These are phyloP conservation scores for Autographa pulchrina DNA, from an alignment of 2,888 invertebrate genomes.

Conservation along the genomic window DNA sequence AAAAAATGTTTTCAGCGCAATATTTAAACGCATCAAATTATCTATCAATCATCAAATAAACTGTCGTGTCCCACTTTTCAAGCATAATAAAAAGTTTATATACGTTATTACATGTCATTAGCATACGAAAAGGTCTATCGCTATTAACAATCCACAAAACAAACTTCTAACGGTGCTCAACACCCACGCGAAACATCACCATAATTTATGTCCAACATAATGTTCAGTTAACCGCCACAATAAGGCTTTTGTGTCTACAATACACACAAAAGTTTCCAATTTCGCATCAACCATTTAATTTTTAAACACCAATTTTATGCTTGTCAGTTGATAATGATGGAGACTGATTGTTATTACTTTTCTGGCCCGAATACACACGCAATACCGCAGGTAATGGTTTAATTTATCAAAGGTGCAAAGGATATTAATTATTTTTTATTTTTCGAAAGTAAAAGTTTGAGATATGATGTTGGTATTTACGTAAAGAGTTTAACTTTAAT, in stretches of 20 bases:
- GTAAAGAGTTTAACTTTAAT: background rate
- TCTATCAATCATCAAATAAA: background rate
- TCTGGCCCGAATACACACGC: constrained; percentile 48
- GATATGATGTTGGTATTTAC: background rate
- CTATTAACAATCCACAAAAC: constrained; percentile 45
- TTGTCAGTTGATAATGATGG: constrained; percentile 62
- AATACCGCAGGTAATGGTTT: constrained; percentile 52
- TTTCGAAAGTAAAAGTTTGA: constrained; percentile 11
- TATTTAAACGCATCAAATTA: too few relatives aligned
- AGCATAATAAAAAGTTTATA: constrained; percentile 26
- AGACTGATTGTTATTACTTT: constrained; percentile 52
- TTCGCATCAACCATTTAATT: constrained; percentile 58
- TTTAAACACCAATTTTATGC: constrained; percentile 66
- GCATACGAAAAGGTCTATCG: constrained; percentile 47
- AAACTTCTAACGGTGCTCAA: constrained; percentile 39
- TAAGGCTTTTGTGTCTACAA: constrained; percentile 50
- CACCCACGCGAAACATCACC: constrained; percentile 47
- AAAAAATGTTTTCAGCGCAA: too few relatives aligned
- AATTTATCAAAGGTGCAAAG: constrained; percentile 47
- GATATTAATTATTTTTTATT: constrained; percentile 20
- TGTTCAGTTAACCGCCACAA: constrained; percentile 53
- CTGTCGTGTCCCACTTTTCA: background rate
- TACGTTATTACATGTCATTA: constrained; percentile 49
- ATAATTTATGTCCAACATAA: constrained; percentile 46
- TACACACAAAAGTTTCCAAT: constrained; percentile 58